Conservation (phyloP, 2,113 vertebrate genomes). For the Egretta garzetta region DNA sequence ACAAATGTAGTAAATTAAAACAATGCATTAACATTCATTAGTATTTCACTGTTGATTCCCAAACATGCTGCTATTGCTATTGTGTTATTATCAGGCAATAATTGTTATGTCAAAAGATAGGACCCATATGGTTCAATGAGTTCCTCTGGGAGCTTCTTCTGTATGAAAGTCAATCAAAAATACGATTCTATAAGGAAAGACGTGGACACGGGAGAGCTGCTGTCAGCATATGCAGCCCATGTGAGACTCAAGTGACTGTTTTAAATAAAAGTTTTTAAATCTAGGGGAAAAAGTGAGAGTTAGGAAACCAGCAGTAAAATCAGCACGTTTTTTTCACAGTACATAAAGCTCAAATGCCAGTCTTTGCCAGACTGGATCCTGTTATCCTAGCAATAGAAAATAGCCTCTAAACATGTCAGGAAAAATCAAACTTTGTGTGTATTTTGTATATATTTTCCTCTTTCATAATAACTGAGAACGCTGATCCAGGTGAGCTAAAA, state of each 20-base stretch:
- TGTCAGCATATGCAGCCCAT: neutral
- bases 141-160: slow-evolving; percentile 49
- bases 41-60: slow-evolving; percentile 62
- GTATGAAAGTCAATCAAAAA: slow-evolving; percentile 59
- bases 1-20: slow-evolving; percentile 64
- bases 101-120: slow-evolving; percentile 65
- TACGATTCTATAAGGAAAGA: neutral
- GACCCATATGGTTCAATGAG: slow-evolving; percentile 48
- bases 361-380: neutral
- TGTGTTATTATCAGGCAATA: slow-evolving; percentile 54
- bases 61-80: slow-evolving; percentile 48
- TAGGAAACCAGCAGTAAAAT: neutral
- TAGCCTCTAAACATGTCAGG: neutral
- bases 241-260: neutral
- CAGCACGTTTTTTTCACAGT: neutral
- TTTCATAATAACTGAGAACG: neutral
- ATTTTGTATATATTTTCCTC: neutral
- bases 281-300: neutral
- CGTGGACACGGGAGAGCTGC: neutral
- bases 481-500: neutral
- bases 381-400: neutral
- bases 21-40: slow-evolving; percentile 65
- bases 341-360: neutral
- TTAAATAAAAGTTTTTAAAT: slow-evolving; percentile 28
- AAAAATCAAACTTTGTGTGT: neutral